Conservation (phyloP, 2,113 vertebrate genomes). For the Stictonetta naevosa region DNA sequence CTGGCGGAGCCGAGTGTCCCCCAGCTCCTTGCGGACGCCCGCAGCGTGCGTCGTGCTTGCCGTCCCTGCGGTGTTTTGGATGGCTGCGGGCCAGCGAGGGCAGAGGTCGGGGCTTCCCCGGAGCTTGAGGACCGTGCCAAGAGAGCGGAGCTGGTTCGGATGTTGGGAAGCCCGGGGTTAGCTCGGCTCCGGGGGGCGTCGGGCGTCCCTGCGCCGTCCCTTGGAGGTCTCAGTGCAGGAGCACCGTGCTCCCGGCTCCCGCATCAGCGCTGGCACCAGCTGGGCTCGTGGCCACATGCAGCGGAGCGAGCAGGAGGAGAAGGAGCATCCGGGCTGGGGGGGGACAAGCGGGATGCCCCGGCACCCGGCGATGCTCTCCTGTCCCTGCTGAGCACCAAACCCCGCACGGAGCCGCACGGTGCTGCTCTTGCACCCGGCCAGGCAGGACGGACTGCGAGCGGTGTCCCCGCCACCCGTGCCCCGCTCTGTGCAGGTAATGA, state of each 20-base stretch:
- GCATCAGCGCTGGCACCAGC: neutral
- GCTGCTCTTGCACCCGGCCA: no score
- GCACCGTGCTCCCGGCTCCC: fast-evolving
- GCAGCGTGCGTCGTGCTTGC: no score
- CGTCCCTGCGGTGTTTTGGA: no score
- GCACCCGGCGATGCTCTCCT: neutral
- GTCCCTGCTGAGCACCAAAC: neutral
- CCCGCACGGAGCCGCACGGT: no score
- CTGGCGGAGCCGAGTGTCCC: no score
- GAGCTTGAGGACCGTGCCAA: no score
- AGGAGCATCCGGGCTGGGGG: neutral
- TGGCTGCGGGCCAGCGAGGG: no score
- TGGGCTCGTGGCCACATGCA: fast-evolving
- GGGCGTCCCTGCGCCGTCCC: neutral
- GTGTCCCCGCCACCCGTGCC: neutral
- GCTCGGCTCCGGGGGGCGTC: neutral
- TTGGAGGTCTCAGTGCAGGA: neutral
- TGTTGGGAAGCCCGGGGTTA: fast-evolving
- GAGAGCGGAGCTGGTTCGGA: no score
- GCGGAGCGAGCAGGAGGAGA: neutral
- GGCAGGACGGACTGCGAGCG: neutral
- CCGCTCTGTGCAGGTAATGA: neutral
- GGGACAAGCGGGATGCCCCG: neutral
- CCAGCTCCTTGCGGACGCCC: no score
- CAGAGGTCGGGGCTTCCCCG: no score